phyloP scores from a whole-genome alignment of 1,140 invertebrate genomes.

The Pinna nobilis region DNA sequence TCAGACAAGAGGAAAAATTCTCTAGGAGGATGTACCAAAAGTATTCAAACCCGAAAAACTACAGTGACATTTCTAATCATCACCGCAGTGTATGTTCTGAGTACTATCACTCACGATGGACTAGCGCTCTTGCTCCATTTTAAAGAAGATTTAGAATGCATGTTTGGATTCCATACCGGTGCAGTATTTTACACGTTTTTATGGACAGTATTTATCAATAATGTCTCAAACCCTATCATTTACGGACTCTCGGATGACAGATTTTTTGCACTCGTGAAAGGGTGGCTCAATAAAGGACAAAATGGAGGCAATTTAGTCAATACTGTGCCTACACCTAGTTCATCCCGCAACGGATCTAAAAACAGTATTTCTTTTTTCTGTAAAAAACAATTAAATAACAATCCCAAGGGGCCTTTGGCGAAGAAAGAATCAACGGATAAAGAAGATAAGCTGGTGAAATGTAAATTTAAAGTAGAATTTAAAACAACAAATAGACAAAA shows the following conservation, averaged over 20 bases:
- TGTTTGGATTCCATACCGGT: constrained; percentile 7
- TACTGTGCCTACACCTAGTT: too few species aligned
- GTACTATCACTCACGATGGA: constrained; percentile 26
- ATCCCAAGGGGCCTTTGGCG: too few species aligned
- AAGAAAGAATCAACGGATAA: too few species aligned
- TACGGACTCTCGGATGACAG: constrained; percentile 37
- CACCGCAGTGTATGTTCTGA: constrained; percentile 30
- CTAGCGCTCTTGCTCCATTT: constrained; percentile 26
- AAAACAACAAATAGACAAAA: too few species aligned
- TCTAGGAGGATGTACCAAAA: constrained; percentile 4
- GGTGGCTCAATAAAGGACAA: neutral
- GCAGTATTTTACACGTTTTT: constrained; percentile 35
- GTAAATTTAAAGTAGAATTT: too few species aligned
- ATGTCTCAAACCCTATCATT: constrained; percentile 37
- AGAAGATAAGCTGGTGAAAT: too few species aligned
- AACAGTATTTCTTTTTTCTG: too few species aligned
- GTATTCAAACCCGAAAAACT: constrained; percentile 29
- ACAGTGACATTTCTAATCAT: constrained; percentile 35
- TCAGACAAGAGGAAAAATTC: neutral
- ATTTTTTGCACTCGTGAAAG: constrained; percentile 8
- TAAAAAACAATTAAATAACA: too few species aligned
- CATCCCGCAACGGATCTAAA: too few species aligned
- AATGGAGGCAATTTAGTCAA: too few species aligned
- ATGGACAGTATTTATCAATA: constrained; percentile 34
- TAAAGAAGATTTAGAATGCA: constrained; percentile 23